Evolutionary conservation across 1,140 invertebrate genomes (phyloP), one percentile per base, ranked within the genome.

Genomic region (Adoxophyes honmai): DNA sequence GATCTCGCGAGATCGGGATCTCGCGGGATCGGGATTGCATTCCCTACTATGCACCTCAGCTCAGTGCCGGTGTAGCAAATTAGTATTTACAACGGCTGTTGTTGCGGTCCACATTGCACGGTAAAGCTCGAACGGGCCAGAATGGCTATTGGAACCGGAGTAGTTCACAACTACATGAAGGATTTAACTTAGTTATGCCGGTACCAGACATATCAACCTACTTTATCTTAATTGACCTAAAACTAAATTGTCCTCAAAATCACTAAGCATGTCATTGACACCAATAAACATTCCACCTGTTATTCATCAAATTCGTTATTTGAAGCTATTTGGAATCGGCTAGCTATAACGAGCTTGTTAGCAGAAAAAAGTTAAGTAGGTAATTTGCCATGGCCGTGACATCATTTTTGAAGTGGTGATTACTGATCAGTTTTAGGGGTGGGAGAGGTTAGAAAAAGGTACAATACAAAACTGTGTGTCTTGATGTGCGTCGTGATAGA

Each of bases 381-480:
- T 48, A 48, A 21, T 48, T 48, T 48, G 42, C 42, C n/a, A n/a
- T n/a, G n/a, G n/a, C 21, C 42, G 21, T 48, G 42, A 48, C 42
- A 48, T 21, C 42, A 18, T 48, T 48, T 21, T 48, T 10, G 39
- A 14, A n/a, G 10, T 44, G 39, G 21, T 18, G 15, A 44, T 14
- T 44, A 39, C 7, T 15, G 15, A 4, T 44, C n/a, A n/a, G n/a
- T n/a, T n/a, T n/a, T n/a, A n/a, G n/a, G n/a, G n/a, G n/a, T n/a
- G n/a, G n/a, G n/a, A n/a, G n/a, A n/a, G n/a, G n/a, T n/a, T n/a
- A n/a, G n/a, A n/a, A n/a, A n/a, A n/a, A n/a, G n/a, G n/a, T n/a
- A n/a, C n/a, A n/a, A n/a, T n/a, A n/a, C n/a, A n/a, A n/a, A n/a
- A n/a, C n/a, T n/a, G n/a, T n/a, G n/a, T n/a, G n/a, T n/a, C n/a